phyloP scores from a whole-genome alignment of 1,140 invertebrate genomes.

The Caenorhabditis tropicalis region DNA sequence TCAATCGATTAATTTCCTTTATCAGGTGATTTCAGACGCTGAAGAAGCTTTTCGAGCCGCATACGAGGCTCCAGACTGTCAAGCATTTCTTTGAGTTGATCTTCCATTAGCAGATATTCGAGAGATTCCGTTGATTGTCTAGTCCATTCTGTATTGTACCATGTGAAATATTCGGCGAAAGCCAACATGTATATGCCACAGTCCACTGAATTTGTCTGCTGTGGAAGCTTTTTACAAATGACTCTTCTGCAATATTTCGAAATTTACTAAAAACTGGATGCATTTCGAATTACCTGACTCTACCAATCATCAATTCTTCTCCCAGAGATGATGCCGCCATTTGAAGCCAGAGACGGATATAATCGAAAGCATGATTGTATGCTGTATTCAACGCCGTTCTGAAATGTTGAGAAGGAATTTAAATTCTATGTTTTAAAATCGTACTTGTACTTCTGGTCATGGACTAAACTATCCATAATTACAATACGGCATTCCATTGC shows the following conservation, averaged over 20 bases:
- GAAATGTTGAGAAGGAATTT: neutral
- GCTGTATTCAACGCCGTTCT: neutral
- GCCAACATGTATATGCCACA: neutral
- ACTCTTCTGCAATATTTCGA: neutral
- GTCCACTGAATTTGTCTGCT: neutral
- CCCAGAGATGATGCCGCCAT: neutral
- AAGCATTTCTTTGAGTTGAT: neutral
- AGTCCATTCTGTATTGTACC: neutral
- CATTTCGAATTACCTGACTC: neutral
- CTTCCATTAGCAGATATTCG: neutral
- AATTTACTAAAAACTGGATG: neutral
- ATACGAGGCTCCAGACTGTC: neutral
- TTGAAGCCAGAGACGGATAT: neutral
- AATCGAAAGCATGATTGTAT: neutral
- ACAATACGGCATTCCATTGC: neutral
- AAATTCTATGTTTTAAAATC: neutral
- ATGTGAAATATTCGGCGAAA: slow-evolving; percentile 7
- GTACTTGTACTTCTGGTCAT: neutral
- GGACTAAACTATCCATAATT: neutral
- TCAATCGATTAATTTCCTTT: neutral
- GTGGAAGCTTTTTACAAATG: neutral
- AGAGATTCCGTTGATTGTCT: neutral
- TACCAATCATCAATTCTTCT: neutral
- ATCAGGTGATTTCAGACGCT: neutral
- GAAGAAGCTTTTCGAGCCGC: neutral